Evolutionary conservation across 1,140 invertebrate species (phyloP).

Genomic region (Eupristina koningsbergeri): DNA sequence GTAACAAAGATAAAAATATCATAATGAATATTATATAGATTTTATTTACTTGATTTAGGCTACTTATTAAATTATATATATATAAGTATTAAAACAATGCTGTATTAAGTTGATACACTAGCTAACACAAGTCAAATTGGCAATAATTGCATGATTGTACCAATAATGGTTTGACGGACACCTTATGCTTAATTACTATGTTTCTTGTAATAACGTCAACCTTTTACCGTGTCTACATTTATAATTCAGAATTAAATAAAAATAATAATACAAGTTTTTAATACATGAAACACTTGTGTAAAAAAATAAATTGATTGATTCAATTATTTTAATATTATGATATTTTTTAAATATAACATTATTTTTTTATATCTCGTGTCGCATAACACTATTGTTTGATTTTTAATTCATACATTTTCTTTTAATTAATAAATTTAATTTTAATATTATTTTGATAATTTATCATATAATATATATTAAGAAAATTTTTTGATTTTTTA

Average conservation of each 20-base stretch:
- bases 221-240: background rate
- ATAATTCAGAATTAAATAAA: conserved; percentile 4
- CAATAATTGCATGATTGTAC: conserved; percentile 29
- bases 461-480: too few relatives aligned
- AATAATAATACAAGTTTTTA: conserved; percentile 9
- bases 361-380: too few relatives aligned
- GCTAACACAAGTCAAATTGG: conserved; percentile 25
- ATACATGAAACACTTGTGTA: too few relatives aligned
- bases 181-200: background rate
- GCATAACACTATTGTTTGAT: too few relatives aligned
- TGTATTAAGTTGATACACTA: background rate
- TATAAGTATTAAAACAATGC: conserved; percentile 35
- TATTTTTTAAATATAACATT: background rate
- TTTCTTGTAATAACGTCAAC: conserved; percentile 20
- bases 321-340: background rate
- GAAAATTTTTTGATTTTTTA: too few relatives aligned
- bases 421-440: too few relatives aligned
- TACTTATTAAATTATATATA: background rate
- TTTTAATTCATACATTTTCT: too few relatives aligned
- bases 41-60: background rate
- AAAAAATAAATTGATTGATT: background rate
- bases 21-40: background rate
- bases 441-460: too few relatives aligned
- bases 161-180: background rate
- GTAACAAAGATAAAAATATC: too few relatives aligned